Evolutionary conservation across 1,140 invertebrate genomes (phyloP), one percentile per base, ranked within the genome.

Genomic region (Galendromus occidentalis): DNA sequence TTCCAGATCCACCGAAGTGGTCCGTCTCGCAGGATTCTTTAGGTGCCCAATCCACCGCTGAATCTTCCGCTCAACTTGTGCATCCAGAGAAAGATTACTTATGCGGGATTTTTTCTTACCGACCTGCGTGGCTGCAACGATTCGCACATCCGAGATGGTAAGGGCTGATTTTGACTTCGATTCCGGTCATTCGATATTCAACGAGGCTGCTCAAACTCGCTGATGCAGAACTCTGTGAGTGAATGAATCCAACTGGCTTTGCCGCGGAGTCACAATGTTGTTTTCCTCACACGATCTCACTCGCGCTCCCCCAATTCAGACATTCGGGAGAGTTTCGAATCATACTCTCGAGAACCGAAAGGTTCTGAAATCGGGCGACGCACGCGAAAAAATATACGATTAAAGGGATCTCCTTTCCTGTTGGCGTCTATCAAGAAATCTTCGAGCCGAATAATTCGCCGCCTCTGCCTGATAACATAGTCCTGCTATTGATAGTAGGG

Each of bases 61-160:
- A 39, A 39, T 39, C 33, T 9, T 6, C 4, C 33, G 33, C 33
- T 39, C 33, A 39, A 9, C 33, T 39, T 39, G 33, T 39, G 4
- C 45, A 47, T 28, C 45, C 45, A 28, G 45, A 47, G 28, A 47
- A 28, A 28, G 45, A 47, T 14, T 47, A 47, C 14, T 28, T 47
- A 14, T 47, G 45, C 45, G 45, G 45, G 4, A 14, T 47, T 22
- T 47, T 47, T 14, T 47, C 45, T 47, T 47, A 6, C 45, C 45
- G 45, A 47, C 45, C 45, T 47, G 4, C 45, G 18, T 47, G 45
- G 45, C 7, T 47, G 45, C 45, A 47, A 28, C 18, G 28, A 28
- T 47, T 47, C 45, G 45, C 45, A 7, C 45, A 47, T 47, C 45
- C 45, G 14, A 47, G 45, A 28, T 47, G 45, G 45, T 47, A 47